phyloP scores from a whole-genome alignment of 2,888 invertebrate species.

The Drosophila suboccidentalis region DNA sequence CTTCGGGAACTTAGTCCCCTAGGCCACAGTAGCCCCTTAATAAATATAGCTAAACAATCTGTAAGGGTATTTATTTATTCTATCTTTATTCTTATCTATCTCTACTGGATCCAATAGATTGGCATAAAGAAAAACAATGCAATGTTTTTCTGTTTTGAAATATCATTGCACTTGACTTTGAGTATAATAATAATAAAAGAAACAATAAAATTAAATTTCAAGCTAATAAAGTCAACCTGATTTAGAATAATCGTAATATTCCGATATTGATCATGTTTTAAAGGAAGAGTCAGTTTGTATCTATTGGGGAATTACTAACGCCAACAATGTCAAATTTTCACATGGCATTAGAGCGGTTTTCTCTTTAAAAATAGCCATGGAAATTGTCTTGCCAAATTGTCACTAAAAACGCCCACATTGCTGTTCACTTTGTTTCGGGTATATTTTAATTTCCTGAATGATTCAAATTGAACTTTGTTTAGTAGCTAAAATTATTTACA shows the following conservation, averaged over 20 bases:
- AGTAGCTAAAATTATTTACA: conserved; percentile 11
- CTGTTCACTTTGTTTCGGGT: conserved; percentile 12
- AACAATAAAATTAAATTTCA: background rate
- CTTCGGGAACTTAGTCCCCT: too few relatives aligned
- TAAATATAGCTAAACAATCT: background rate
- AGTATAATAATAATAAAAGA: background rate
- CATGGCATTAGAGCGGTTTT: conserved; percentile 12
- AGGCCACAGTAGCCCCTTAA: background rate
- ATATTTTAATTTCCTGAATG: conserved; percentile 43
- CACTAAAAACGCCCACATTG: conserved; percentile 48
- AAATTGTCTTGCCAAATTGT: conserved; percentile 38
- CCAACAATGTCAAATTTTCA: conserved; percentile 23
- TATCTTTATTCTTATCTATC: conserved; percentile 25
- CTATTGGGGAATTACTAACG: background rate
- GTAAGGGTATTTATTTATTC: background rate
- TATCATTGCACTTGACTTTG: conserved; percentile 20
- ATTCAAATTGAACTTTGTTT: conserved; percentile 36
- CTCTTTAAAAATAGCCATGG: conserved; percentile 29
- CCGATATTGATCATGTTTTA: background rate
- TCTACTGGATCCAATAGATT: conserved; percentile 21
- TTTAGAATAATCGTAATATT: background rate
- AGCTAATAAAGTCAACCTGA: background rate
- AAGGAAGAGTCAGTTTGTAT: background rate
- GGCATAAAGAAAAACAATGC: conserved; percentile 1
- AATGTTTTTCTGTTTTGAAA: conserved; percentile 19